These are phyloP conservation scores for Bovichtus diacanthus DNA, from an alignment of 2,797 vertebrate species.

Conservation along the genomic window DNA sequence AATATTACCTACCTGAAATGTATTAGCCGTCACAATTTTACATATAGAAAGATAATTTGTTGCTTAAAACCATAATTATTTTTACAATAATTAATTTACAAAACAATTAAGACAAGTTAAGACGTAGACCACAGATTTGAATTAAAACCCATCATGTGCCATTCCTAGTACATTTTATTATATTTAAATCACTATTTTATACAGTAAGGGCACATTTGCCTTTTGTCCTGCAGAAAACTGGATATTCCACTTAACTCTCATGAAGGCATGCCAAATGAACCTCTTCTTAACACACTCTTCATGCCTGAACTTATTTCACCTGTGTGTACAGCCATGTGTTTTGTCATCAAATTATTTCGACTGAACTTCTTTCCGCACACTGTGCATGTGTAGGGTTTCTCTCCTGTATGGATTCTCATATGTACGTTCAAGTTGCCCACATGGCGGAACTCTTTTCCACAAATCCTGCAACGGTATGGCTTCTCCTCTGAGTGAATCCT, in stretches of 20 bases:
- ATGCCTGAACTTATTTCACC: neutral
- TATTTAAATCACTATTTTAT: neutral
- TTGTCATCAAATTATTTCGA: constrained; percentile 29
- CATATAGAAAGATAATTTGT: neutral
- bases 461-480: constrained; percentile 16
- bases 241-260: neutral
- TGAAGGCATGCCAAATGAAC: neutral
- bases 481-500: constrained; percentile 35
- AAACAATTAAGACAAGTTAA: neutral
- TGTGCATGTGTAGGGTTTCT: constrained; percentile 26
- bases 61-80: neutral
- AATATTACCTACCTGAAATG: too few species aligned
- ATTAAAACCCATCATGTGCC: neutral
- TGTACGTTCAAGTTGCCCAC: constrained; percentile 43
- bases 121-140: too few species aligned
- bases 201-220: neutral
- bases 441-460: constrained; percentile 28
- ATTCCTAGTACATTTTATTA: neutral
- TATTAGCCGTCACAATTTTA: neutral
- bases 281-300: neutral
- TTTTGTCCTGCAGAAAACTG: neutral
- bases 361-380: constrained; percentile 35
- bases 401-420: constrained; percentile 29
- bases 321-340: constrained; percentile 25
- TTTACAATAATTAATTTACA: neutral